These are phyloP conservation scores for Naja naja DNA, from an alignment of 2,113 vertebrate species.

Conservation along the genomic window DNA sequence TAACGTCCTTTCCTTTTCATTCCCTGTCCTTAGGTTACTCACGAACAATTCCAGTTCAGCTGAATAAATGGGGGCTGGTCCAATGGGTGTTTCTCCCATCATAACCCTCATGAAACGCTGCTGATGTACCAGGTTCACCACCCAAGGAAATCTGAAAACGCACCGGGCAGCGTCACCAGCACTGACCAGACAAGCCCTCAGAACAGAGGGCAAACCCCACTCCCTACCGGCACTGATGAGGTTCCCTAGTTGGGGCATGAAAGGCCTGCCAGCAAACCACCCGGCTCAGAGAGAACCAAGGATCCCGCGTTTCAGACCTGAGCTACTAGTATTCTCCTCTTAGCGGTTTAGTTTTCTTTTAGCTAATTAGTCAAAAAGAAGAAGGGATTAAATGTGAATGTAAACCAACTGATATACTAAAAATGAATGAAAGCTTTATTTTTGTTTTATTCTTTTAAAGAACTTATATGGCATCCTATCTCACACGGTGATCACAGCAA, in stretches of 20 bases:
- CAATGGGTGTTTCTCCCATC: not conserved
- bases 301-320: no score
- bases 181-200: no score
- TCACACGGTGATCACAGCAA: no score
- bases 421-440: not conserved
- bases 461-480: no score
- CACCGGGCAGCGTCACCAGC: no score
- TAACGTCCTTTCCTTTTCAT: not conserved
- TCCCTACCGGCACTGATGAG: no score
- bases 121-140: not conserved
- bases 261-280: no score
- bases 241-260: no score
- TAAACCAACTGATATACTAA: not conserved
- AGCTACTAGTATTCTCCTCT: no score
- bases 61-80: not conserved
- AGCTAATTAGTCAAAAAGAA: not conserved
- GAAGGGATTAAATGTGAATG: not conserved
- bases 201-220: no score
- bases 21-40: not conserved
- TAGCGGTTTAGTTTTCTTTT: not conserved
- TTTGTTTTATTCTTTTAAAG: not conserved
- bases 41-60: not conserved
- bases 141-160: not conserved
- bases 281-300: no score
- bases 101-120: no score